Evolutionary conservation across 1,140 invertebrate genomes (phyloP).

Genomic region (Branchinecta lynchi): DNA sequence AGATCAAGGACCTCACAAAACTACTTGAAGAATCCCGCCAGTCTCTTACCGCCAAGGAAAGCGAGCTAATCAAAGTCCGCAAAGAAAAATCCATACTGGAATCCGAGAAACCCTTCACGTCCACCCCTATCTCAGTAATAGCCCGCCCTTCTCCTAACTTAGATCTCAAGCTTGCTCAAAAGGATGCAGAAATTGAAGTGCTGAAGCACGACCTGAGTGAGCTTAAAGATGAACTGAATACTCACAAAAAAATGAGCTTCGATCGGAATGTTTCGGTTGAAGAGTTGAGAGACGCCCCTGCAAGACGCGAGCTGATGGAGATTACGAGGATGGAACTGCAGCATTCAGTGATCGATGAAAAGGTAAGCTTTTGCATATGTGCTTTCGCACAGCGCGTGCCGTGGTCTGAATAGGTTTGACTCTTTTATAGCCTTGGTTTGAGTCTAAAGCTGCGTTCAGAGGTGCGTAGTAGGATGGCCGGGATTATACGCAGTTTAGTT

Average conservation of each 20-base stretch:
- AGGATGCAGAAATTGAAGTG: background rate
- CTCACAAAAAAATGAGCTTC: background rate
- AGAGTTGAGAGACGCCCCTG: background rate
- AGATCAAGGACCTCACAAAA: background rate
- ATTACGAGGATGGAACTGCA: too few species aligned
- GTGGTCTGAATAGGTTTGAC: too few species aligned
- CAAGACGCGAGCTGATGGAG: too few species aligned
- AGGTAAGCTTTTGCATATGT: too few species aligned
- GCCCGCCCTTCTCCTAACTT: background rate
- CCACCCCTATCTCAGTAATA: background rate
- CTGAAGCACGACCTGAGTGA: background rate
- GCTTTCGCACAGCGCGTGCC: too few species aligned
- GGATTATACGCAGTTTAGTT: too few species aligned
- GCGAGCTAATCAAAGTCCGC: background rate
- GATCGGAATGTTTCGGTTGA: background rate
- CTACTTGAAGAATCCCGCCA: background rate
- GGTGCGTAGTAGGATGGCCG: too few species aligned
- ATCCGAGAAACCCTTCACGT: background rate
- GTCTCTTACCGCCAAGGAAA: background rate
- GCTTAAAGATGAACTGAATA: background rate
- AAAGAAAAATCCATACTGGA: background rate
- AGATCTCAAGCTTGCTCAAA: background rate
- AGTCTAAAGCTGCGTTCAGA: too few species aligned
- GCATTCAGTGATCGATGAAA: too few species aligned
- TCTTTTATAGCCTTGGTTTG: too few species aligned